phyloP scores from a whole-genome alignment of 2,113 vertebrate genomes.

The Deroptyus accipitrinus region DNA sequence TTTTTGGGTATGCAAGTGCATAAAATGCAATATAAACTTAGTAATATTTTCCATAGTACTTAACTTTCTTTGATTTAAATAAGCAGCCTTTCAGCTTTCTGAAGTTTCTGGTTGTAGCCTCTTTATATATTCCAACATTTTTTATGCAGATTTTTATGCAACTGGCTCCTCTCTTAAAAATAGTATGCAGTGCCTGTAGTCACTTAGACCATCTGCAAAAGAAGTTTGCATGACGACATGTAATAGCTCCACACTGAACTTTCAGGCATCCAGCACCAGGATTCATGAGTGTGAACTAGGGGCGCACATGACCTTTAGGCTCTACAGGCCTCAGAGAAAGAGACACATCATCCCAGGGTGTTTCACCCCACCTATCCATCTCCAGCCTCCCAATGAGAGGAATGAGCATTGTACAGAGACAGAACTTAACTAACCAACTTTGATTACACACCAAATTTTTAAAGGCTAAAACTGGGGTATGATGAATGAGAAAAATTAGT shows the following conservation, averaged over 20 bases:
- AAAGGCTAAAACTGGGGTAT: background rate
- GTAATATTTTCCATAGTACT: background rate
- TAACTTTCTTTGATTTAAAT: background rate
- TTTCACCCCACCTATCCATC: background rate
- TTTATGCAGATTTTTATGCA: background rate
- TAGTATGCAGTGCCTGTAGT: background rate
- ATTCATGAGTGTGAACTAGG: background rate
- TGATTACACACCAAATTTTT: background rate
- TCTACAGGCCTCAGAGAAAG: background rate
- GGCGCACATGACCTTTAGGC: background rate
- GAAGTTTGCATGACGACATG: background rate
- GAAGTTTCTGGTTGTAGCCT: background rate
- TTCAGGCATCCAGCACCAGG: background rate
- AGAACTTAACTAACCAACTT: background rate
- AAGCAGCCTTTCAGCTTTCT: background rate
- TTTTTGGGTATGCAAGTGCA: background rate
- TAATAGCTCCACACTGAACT: background rate
- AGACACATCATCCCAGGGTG: background rate
- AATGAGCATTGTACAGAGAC: background rate
- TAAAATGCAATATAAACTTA: background rate
- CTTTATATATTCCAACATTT: background rate
- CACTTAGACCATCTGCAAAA: background rate
- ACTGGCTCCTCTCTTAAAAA: background rate
- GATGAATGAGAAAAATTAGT: conserved; percentile 20
- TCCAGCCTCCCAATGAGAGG: background rate